Evolutionary conservation across 2,888 invertebrate genomes (phyloP).

Genomic region (Antheraea assamensis): DNA sequence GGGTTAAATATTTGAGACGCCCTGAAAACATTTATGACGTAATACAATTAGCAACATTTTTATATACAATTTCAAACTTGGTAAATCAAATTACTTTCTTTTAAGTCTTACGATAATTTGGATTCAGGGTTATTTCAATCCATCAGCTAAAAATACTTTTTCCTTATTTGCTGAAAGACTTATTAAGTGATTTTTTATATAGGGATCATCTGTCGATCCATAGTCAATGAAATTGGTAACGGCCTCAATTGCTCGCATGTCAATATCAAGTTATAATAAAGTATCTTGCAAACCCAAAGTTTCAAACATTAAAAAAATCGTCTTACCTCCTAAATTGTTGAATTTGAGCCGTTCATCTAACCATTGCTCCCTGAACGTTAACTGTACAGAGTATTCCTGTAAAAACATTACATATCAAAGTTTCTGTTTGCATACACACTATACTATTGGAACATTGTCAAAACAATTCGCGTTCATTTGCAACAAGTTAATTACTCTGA

Average conservation of each 20-base stretch:
- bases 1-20: constrained; percentile 93
- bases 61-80: neutral
- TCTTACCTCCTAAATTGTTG: constrained; percentile 91
- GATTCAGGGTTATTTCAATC: no score
- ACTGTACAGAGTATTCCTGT: constrained; percentile 98
- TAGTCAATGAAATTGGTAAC: no score
- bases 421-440: neutral
- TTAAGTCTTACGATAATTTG: no score
- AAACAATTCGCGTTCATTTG: constrained; percentile 27
- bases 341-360: constrained; percentile 95
- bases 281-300: no score
- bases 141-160: no score
- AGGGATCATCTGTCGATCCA: no score
- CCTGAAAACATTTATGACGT: constrained; percentile 72
- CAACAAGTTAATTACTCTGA: constrained; percentile 32
- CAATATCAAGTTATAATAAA: no score
- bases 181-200: no score
- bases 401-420: constrained; percentile 52
- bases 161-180: no score
- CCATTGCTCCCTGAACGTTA: constrained; percentile 99
- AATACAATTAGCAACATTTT: neutral
- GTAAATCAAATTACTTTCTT: no score
- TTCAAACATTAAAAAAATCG: neutral
- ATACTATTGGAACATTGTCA: constrained; percentile 34
- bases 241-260: no score